A percentile compares a stretch with the other conserved stretches of the same genome.
Conservation (phyloP, 2,797 vertebrate species). For the Petrocephalus schoutedeni region DNA sequence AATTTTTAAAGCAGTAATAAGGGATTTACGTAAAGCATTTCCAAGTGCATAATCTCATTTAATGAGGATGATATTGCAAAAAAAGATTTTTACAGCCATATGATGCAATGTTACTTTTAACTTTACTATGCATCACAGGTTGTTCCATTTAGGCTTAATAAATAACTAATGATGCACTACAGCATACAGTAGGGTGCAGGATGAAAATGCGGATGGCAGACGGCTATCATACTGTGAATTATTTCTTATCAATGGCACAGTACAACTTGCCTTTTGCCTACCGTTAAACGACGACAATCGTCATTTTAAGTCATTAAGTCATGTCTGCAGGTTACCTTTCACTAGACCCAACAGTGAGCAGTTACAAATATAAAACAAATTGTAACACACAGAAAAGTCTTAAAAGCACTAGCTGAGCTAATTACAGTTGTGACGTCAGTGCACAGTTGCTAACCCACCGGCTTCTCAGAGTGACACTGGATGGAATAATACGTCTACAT, state of each 20-base stretch:
- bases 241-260: neutral
- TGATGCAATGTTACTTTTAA: conserved; percentile 22
- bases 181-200: neutral
- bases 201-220: neutral
- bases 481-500: conserved; percentile 13
- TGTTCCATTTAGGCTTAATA: conserved; percentile 4
- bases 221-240: neutral
- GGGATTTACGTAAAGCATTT: conserved; percentile 31
- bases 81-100: conserved; percentile 44
- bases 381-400: neutral
- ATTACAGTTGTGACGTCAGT: conserved; percentile 15
- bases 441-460: conserved; percentile 12
- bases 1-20: conserved; percentile 39
- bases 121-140: neutral
- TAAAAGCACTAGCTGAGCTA: conserved; percentile 19
- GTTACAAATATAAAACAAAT: conserved; percentile 13
- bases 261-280: neutral
- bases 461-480: neutral
- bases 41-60: conserved; percentile 53
- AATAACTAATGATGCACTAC: neutral
- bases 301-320: neutral
- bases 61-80: conserved; percentile 39
- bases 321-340: neutral
- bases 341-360: conserved; percentile 17
- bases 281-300: neutral